A percentile compares a stretch with the other conserved stretches of the same genome.
phyloP scores from a whole-genome alignment of 2,113 vertebrate genomes.

The Indri indri region DNA sequence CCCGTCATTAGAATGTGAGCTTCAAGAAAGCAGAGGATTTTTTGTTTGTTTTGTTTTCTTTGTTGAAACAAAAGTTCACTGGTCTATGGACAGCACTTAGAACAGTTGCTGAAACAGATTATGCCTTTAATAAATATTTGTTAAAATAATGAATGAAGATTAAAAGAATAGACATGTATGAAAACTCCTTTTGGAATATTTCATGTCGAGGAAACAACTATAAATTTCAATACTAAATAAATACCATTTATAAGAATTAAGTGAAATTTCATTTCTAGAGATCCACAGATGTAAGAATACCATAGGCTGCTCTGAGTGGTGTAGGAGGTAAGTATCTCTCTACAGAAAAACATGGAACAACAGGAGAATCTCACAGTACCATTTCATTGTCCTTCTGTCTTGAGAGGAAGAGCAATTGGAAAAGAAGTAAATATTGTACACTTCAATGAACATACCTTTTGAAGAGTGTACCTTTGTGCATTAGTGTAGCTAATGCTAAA shows the following conservation, averaged over 20 bases:
- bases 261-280: not conserved
- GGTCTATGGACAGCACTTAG: not conserved
- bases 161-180: not conserved
- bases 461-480: not conserved
- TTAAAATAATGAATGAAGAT: not conserved
- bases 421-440: not conserved
- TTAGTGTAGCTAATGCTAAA: not conserved
- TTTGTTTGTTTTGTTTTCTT: not conserved
- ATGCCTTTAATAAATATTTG: not conserved
- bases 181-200: not conserved
- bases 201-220: not conserved
- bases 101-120: not conserved
- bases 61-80: not conserved
- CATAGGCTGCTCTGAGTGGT: not conserved
- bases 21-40: not conserved
- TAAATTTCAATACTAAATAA: not conserved
- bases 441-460: not conserved
- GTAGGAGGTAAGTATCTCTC: not conserved
- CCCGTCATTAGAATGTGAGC: not conserved
- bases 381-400: not conserved
- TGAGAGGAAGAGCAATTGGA: not conserved
- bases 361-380: not conserved
- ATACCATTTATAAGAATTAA: slow-evolving; percentile 1
- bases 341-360: not conserved
- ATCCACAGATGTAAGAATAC: not conserved